Conservation (phyloP, 2,797 vertebrate species). For the Cryptoprocta ferox region DNA sequence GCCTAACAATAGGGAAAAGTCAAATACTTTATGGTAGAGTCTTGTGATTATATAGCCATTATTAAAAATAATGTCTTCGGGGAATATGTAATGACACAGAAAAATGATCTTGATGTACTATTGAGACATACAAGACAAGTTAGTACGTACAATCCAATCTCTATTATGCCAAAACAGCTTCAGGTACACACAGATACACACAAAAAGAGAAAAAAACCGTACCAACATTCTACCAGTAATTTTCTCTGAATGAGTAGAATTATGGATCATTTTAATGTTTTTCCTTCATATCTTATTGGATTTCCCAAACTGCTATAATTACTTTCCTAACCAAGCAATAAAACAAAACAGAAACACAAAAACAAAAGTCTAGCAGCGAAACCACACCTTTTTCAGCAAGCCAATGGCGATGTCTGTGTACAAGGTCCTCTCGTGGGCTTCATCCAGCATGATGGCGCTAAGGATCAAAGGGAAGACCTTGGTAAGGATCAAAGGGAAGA, state of each 20-base stretch:
- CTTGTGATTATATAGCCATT: neutral
- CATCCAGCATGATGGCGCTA: constrained; percentile 97
- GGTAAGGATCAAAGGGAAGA: neutral
- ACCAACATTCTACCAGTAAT: neutral
- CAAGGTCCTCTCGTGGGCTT: constrained; percentile 98
- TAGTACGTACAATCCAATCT: neutral
- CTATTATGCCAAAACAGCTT: neutral
- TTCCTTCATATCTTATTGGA: neutral
- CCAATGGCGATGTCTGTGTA: constrained; percentile 99
- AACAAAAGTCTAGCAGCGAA: neutral
- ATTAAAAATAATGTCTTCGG: constrained; percentile 39
- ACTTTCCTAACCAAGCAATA: constrained; percentile 9
- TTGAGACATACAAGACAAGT: neutral
- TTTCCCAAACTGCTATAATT: constrained; percentile 33
- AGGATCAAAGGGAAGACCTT: constrained; percentile 53
- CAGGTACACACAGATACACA: neutral
- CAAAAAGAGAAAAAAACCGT: neutral
- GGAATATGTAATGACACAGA: constrained; percentile 17
- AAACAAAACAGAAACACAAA: constrained; percentile 51
- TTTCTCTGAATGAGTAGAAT: neutral
- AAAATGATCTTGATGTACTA: neutral
- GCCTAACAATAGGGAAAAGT: neutral
- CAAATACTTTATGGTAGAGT: constrained; percentile 8
- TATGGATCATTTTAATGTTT: neutral
- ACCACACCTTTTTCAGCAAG: constrained; percentile 95